Evolutionary conservation across 2,888 invertebrate genomes (phyloP).

Genomic region (Neoaliturus tenellus): DNA sequence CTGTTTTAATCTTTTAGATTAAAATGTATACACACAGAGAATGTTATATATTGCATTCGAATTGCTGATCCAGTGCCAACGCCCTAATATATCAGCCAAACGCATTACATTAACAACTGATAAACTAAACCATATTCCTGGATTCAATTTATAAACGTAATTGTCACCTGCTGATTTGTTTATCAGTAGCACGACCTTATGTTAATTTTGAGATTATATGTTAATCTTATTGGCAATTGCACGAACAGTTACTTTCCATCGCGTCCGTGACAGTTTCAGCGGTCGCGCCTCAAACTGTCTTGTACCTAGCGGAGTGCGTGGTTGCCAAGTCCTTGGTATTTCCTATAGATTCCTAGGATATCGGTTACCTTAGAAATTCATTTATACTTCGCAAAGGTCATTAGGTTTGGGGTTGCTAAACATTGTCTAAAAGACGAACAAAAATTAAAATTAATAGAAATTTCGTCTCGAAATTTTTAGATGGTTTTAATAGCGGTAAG

Average conservation of each 20-base stretch:
- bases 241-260: constrained; percentile 4
- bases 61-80: no score
- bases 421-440: no score
- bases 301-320: not conserved
- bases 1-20: no score
- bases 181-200: constrained; percentile 10
- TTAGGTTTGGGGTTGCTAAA: no score
- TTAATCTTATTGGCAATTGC: constrained; percentile 12
- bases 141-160: not conserved
- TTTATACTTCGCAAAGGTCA: no score
- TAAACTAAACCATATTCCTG: not conserved
- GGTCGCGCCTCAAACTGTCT: not conserved
- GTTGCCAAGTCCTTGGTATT: constrained; percentile 17
- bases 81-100: no score
- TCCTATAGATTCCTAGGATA: not conserved
- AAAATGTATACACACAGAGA: no score
- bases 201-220: constrained; percentile 13
- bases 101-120: no score
- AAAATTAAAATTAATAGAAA: no score
- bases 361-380: not conserved
- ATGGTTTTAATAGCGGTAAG: no score
- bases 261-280: not conserved
- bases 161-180: constrained; percentile 1
- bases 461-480: no score
- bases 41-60: no score